Evolutionary conservation across 2,797 vertebrate species (phyloP), one percentile per base, ranked within the genome.

Genomic region (Ambastaia sidthimunki): DNA sequence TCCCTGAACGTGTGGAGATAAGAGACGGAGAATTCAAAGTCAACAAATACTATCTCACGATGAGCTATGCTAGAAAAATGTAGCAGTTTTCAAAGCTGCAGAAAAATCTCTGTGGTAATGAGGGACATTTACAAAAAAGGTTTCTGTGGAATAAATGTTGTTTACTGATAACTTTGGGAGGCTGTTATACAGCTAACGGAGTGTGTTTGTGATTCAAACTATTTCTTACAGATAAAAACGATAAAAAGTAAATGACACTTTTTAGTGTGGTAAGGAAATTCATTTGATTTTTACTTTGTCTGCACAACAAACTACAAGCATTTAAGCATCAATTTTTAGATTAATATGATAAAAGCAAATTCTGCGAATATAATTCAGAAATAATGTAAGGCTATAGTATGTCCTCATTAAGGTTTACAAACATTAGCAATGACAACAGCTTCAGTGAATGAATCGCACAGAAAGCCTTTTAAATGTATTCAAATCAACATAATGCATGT

Each of bases 1-100:
- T 31, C 48, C 82, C 70, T 76, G 76, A 71, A 87, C 81, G 75
- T 78, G 81, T 25, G 21, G 66, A 88, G 88, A 86, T 86, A 86
- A 83, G 80, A 82, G 74, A 11, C 82, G 31, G 74, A 74, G 52
- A 50, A 63, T 54, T 74, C 75, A 31, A 65, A 79, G 81, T 71
- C 74, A 84, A 77, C 57, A 74, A 80, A 82, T 44, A 41, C 28
- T 15, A 55, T 63, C n/a, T 62, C 41, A 21, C 57, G 31, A n/a
- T 18, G 19, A 2, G 47, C 65, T 66, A 3, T n/a, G 28, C 23
- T 21, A 50, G 44, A 25, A 71, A 34, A 62, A 34, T 77, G 2
- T 10, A 13, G 55, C 25, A 18, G 44, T 70, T 21, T 69, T 47
- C 2, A 41, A 55, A 10, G 31, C 28, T 13, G 7, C 28, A 65